Conservation (phyloP, 2,888 invertebrate species). For the Nephrotoma flavescens region DNA sequence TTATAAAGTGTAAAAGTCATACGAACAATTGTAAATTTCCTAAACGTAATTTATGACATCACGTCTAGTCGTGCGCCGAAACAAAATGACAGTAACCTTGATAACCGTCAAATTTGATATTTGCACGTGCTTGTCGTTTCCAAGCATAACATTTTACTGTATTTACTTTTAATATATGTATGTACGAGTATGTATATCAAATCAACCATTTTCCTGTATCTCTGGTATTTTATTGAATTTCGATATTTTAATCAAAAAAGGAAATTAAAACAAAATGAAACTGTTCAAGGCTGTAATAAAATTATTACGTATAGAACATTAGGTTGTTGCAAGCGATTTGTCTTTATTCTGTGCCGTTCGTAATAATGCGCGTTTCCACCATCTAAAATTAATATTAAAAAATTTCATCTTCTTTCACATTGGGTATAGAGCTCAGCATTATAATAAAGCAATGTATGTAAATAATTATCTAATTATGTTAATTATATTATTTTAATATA, state of each 20-base stretch:
- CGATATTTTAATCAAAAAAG: not conserved
- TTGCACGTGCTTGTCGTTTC: not conserved
- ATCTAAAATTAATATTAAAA: not conserved
- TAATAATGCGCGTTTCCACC: not conserved
- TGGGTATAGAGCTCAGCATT: not conserved
- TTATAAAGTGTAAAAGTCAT: not conserved
- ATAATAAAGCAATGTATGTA: not conserved
- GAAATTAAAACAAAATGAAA: not conserved
- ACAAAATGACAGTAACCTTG: not conserved
- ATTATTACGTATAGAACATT: not conserved
- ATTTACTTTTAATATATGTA: not conserved
- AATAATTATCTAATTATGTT: not conserved
- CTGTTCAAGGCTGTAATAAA: not conserved
- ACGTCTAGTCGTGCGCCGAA: not conserved
- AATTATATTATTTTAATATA: not conserved
- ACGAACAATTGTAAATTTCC: not conserved
- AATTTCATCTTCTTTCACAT: not conserved
- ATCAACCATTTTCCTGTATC: not conserved
- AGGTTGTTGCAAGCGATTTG: not conserved
- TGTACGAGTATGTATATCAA: not conserved
- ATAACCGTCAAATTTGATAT: not conserved
- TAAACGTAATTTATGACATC: not conserved
- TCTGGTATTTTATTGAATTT: not conserved
- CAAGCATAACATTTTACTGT: not conserved
- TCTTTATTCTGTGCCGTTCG: not conserved